Evolutionary conservation across 2,113 vertebrate genomes (phyloP), one percentile per base, ranked within the genome.

Genomic region (Salminus brasiliensis): DNA sequence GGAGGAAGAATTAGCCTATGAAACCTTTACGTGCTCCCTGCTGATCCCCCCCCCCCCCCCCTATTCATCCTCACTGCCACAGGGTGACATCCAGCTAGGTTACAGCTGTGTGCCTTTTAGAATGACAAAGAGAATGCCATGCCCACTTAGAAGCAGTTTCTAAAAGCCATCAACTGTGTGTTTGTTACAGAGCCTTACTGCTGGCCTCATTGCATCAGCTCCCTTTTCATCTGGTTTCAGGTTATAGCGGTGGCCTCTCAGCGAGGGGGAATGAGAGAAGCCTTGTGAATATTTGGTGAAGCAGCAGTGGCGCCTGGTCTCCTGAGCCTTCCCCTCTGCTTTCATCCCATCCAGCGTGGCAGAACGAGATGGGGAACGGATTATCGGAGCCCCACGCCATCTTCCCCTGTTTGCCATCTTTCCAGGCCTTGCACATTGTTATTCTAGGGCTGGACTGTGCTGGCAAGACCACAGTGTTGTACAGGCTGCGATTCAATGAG

Each of bases 401-500:
- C 84, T 92, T 97, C 49, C 94, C 95, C 21, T 92, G 92, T 88
- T 87, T 98, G 34, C 95, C 95, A 0, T 90, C 95, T 0, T 97
- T 98, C 85, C 95, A 96, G 85, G 93, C 95, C 5, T 94, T 96
- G 69, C 97, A 98, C 88, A 96, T 98, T 18, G 96, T 96, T 62
- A 98, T 98, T 81, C 87, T 97, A 25, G 96, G 97, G 8, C 89
- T 98, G 89, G 97, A 98, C 87, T 97, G 93, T 55, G 97, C 96
- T 0, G 96, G 97, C 0, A 98, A 98, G 90, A 98, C 97, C 13
- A 98, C 97, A 0, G 95, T 98, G 1, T 89, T 98, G 25, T 98
- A 98, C 87, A 90, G 97, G 5, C 90, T 98, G 81, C 96, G 96
- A 70, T 97, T 98, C 88, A 96, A 97, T 75, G 96, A 98, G 86